A percentile compares a stretch with the other conserved stretches of the same genome.
phyloP scores from a whole-genome alignment of 2,797 vertebrate species.

The Typhlichthys subterraneus region DNA sequence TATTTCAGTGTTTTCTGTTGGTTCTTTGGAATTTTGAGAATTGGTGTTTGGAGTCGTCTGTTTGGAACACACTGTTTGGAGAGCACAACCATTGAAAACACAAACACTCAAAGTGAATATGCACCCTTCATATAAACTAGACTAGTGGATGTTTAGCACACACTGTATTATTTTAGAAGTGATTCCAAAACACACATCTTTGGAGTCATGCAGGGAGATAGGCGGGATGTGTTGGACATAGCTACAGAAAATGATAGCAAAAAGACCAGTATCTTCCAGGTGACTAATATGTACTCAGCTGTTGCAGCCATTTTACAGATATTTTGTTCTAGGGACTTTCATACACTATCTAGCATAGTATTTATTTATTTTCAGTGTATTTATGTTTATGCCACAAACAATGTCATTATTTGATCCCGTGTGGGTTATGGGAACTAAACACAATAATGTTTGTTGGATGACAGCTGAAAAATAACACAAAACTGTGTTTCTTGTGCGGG shows the following conservation, averaged over 20 bases:
- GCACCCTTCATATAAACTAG: conserved; percentile 85
- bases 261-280: no score
- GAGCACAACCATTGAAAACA: conserved; percentile 61
- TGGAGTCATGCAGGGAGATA: conserved; percentile 80
- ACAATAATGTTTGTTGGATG: no score
- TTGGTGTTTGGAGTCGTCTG: conserved; percentile 38
- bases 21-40: conserved; percentile 62
- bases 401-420: no score
- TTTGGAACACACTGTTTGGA: neutral
- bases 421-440: no score
- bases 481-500: conserved; percentile 5
- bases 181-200: conserved; percentile 82
- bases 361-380: no score
- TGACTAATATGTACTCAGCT: no score
- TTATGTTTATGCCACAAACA: no score
- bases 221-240: conserved; percentile 65
- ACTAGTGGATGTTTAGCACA: conserved; percentile 81
- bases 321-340: no score
- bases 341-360: no score
- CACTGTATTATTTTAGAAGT: conserved; percentile 78
- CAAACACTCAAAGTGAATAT: conserved; percentile 86
- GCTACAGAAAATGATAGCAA: neutral
- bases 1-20: conserved; percentile 52
- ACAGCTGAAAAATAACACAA: conserved; percentile 1
- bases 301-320: no score